Evolutionary conservation across 2,797 vertebrate genomes (phyloP).

Genomic region (Poecilia velifera): DNA sequence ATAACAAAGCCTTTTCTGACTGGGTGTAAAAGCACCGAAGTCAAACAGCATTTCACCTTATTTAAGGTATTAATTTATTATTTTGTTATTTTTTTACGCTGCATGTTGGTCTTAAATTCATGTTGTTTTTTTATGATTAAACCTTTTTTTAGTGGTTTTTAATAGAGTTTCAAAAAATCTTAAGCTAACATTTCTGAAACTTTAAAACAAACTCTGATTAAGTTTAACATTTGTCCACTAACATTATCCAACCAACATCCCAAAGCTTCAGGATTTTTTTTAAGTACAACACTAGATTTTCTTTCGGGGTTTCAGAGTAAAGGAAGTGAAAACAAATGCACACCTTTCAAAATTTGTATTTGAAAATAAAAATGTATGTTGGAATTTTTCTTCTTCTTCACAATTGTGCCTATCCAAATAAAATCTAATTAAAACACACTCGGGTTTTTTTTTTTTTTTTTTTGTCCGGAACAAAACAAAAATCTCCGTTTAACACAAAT

Average conservation of each 20-base stretch:
- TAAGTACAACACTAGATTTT: not conserved
- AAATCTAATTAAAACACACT: not conserved
- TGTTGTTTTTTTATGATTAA: not conserved
- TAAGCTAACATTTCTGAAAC: not conserved
- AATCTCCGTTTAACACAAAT: constrained; percentile 19
- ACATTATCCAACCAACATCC: not conserved
- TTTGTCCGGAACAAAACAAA: not conserved
- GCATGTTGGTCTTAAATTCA: not conserved
- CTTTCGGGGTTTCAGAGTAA: not conserved
- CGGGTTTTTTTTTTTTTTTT: too few species aligned
- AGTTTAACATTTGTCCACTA: not conserved
- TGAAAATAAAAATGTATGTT: not conserved
- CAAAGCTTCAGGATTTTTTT: too few species aligned
- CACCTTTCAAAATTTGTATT: not conserved
- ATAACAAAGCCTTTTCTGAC: not conserved
- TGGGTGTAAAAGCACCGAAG: not conserved
- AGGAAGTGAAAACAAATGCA: not conserved
- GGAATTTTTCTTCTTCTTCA: not conserved
- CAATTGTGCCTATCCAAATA: not conserved
- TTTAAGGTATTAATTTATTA: not conserved
- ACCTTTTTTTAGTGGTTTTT: not conserved
- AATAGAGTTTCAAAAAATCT: not conserved
- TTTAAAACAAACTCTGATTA: not conserved
- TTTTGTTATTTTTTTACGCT: not conserved
- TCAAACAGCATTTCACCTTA: not conserved